Base-by-base conservation (phyloP, 1,140 invertebrate species). In the Latrodectus geometricus region DNA sequence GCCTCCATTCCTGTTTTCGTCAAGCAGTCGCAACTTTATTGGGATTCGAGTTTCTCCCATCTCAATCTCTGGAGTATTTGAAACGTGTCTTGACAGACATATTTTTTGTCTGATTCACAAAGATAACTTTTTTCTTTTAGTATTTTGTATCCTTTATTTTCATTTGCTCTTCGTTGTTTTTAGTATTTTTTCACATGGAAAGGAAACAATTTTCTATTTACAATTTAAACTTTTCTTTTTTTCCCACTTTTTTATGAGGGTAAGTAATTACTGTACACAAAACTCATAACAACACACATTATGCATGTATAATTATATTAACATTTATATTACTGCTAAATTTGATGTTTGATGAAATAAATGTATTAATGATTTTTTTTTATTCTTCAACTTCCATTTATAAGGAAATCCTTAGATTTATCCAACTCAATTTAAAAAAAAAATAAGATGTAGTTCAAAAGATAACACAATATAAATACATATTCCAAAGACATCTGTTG, bases 71-170 rank as follows among this genome's bases (percentile, higher is more conserved):
- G 14, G 79, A 72, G 79, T 72, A 81, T 81, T 81, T 81, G 79
- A 81, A 81, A 81, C 69, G 68, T 81, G 79, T 81, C 79, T 81
- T 81, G 79, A 81, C 79, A 81, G 68, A 9, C 61, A n/a, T 23
- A 11, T 69, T 9, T 11, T 17, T 23, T 69, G 79, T 54, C 50
- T 21, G 48, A 50, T 81, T 65, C 79, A n/a, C 49, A 48, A 15
- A 20, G 11, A 15, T 69, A 69, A 20, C 21, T 69, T 69, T 69
- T 21, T 69, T 69, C 68, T n/a, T 23, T 69, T 23, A 69, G 54
- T 1, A 4, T 61, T 61, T 61, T 61, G 54, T 61, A 14, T 61
- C 54, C 54, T 61, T 14, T 14, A 61, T 61, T 14, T 14, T 61
- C 54, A 11, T 61, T 17, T 11, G 17, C 8, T 4, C 11, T 61